Evolutionary conservation across 2,888 invertebrate genomes (phyloP).

Genomic region (Nomada ferruginata): DNA sequence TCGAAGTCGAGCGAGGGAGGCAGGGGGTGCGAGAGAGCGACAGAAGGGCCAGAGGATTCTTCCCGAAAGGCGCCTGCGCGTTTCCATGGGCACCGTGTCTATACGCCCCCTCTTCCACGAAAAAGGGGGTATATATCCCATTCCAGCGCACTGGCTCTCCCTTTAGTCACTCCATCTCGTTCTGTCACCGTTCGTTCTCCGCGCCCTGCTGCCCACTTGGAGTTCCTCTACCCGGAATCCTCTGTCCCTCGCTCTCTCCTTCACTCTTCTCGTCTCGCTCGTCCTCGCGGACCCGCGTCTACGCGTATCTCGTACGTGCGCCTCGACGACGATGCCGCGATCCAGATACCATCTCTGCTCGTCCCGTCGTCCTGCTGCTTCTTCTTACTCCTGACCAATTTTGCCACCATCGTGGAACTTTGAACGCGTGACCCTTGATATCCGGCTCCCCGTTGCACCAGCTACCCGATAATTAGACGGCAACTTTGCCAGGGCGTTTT

Average conservation of each 20-base stretch:
- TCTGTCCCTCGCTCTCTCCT: slow-evolving; percentile 49
- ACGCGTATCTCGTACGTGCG: slow-evolving; percentile 50
- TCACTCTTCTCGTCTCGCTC: slow-evolving; percentile 49
- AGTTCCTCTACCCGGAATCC: slow-evolving; percentile 63
- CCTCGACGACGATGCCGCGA: slow-evolving; percentile 27
- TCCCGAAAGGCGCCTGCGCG: slow-evolving; percentile 80
- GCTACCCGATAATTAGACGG: too few relatives aligned
- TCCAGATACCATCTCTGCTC: slow-evolving; percentile 40
- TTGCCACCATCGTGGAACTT: background rate
- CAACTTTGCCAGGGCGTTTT: too few relatives aligned
- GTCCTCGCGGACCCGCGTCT: slow-evolving; percentile 32
- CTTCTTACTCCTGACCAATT: slow-evolving; percentile 15
- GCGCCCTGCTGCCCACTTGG: slow-evolving; percentile 66
- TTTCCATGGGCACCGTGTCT: slow-evolving; percentile 83
- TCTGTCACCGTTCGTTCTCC: slow-evolving; percentile 75
- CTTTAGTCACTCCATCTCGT: slow-evolving; percentile 79
- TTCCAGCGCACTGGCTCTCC: slow-evolving; percentile 72
- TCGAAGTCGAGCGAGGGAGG: slow-evolving; percentile 30
- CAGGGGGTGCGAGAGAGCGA: slow-evolving; percentile 11
- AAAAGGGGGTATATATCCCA: slow-evolving; percentile 69
- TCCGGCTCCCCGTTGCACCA: background rate
- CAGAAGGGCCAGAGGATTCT: slow-evolving; percentile 79
- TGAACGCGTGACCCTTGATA: background rate
- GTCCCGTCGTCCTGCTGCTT: background rate
- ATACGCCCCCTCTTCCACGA: slow-evolving; percentile 80